Evolutionary conservation across 2,797 vertebrate genomes (phyloP), one percentile per base, ranked within the genome.

Genomic region (Falco biarmicus): DNA sequence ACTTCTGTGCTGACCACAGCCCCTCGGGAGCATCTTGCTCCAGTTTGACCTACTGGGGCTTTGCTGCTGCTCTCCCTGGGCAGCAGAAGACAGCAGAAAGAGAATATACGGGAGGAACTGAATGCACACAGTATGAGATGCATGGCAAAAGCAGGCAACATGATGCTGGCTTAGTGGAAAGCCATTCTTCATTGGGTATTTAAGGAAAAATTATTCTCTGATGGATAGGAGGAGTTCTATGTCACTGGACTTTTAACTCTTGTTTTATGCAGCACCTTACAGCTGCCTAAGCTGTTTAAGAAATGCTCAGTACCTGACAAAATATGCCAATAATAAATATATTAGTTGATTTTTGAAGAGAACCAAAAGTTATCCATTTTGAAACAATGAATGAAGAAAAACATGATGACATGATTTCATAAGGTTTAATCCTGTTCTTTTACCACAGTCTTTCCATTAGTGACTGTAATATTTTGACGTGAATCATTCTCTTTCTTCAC

Each of bases 21-120:
- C 54, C 20, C 45, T 48, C 0, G 0, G 57, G 41, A 78, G 9
- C 11, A 32, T 20, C 39, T 85, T 2, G 4, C 9, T 80, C 26
- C 57, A 20, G 5, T 39, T 26, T 43, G 53, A 24, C 15, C 21
- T 68, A 39, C 15, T 25, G 32, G 32, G 11, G 5, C 53, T 88
- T 63, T 0, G 0, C 45, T 89, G 68, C 20, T 7, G 15, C 25
- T 85, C 3, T 8, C 41, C 10, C 11, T 4, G 10, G 43, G 39
- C 9, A 77, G 13, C 13, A 66, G 51, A 9, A 43, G n/a, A 63
- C 31, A 60, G 66, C 19, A 73, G 47, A 43, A 78, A 41, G 29
- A 34, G 57, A 59, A 66, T 28, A 25, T 45, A 65, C 13, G 63
- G 11, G 29, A 64, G 70, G n/a, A 84, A 6, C 13, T 47, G 47